Conservation (phyloP, 2,113 vertebrate genomes). For the Coryphaenoides rupestris region DNA sequence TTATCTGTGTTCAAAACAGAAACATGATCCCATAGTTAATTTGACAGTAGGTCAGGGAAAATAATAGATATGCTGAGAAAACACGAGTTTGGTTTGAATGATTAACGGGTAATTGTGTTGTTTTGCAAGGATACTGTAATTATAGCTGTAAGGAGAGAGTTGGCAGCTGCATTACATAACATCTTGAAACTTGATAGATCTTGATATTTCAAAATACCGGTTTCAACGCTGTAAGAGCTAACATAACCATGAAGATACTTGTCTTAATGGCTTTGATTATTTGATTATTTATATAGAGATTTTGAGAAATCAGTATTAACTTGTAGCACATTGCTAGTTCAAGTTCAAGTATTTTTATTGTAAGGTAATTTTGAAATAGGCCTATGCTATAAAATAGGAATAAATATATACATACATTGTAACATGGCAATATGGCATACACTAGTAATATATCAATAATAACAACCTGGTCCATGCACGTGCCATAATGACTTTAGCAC, state of each 20-base stretch:
- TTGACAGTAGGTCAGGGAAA: neutral
- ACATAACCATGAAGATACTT: too few species aligned
- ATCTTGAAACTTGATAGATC: too few species aligned
- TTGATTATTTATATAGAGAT: too few species aligned
- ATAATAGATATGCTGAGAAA: neutral
- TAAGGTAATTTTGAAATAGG: too few species aligned
- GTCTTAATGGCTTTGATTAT: too few species aligned
- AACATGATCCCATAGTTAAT: too few species aligned
- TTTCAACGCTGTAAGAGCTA: too few species aligned
- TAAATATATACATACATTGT: neutral
- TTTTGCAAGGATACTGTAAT: slow-evolving; percentile 20
- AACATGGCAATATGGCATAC: neutral
- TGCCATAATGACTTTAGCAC: too few species aligned
- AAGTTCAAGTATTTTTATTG: too few species aligned
- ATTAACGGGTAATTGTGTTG: slow-evolving; percentile 16
- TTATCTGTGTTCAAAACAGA: too few species aligned
- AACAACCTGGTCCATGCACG: neutral
- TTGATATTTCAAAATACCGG: too few species aligned
- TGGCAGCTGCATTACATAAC: neutral
- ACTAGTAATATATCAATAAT: neutral
- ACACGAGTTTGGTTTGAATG: slow-evolving; percentile 13
- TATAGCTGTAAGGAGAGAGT: slow-evolving; percentile 14
- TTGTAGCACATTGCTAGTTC: neutral
- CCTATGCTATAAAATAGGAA: neutral
- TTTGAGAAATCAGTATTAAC: neutral